Conservation (phyloP, 2,888 invertebrate genomes). For the Proisotoma minuta region DNA sequence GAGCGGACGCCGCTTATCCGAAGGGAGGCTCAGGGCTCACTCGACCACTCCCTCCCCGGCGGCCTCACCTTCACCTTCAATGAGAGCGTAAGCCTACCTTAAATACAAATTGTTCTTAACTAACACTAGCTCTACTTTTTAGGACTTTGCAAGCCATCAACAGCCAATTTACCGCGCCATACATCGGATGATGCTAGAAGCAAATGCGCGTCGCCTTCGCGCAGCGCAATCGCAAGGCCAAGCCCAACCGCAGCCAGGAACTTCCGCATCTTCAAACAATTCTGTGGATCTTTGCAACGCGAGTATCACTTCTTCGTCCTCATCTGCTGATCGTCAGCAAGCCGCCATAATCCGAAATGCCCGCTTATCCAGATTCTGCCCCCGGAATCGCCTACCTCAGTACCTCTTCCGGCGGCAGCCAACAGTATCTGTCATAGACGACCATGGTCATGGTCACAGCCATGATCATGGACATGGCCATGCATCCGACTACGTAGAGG, state of each 20-base stretch:
- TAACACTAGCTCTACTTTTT: not conserved
- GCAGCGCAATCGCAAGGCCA: not conserved
- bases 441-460: not conserved
- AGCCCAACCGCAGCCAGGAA: not conserved
- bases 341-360: not conserved
- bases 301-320: not conserved
- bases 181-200: not conserved
- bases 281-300: too few relatives aligned
- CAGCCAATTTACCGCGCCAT: conserved; percentile 2
- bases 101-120: not conserved
- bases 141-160: not conserved
- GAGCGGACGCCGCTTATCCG: conserved; percentile 34
- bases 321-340: not conserved
- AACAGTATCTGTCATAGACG: not conserved
- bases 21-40: not conserved
- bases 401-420: not conserved
- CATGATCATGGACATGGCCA: not conserved
- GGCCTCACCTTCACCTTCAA: not conserved
- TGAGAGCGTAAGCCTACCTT: not conserved
- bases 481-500: not conserved
- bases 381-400: not conserved
- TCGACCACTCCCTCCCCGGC: not conserved
- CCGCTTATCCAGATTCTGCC: conserved; percentile 1
- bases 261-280: not conserved
- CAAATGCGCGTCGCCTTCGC: not conserved